Base-by-base conservation (phyloP, 2,888 invertebrate genomes). In the Cartodere bifasciata region DNA sequence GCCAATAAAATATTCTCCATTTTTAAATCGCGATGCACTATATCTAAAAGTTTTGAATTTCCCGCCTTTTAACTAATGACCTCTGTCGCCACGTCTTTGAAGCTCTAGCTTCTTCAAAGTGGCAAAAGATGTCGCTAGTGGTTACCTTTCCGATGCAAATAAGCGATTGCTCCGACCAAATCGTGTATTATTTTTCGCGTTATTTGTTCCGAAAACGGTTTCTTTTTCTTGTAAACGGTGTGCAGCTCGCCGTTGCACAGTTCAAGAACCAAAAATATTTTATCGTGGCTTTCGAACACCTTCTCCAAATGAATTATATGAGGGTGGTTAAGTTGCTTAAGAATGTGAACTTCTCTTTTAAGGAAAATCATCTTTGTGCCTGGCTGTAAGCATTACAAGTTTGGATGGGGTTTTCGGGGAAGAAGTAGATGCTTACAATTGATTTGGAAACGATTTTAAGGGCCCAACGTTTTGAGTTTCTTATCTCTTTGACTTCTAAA, bases 231-330 rank as follows among this genome's bases (percentile, higher is more conserved):
- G 29, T 60, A 58, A 11, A 57, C 45, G 35, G 59, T 54, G 2
- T 56, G 58, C 34, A 71, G 49, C 39, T 65, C 67, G 12, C 62
- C 63, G 12, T 53, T 50, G 48, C 70, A 70, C 23, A 62, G 47
- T 49, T 70, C 70, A 49, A 69, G 59, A 7, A 71, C 58, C 40
- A 71, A 50, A 48, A 64, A 71, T 47, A 69, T 65, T 44, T 62
- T 63, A 54, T 63, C 62, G 5, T 60, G 45, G 2, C 68, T 65
- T 49, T 70, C 70, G 39, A 62, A 63, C 4, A 70, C 62, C 49
- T 62, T 64, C 37, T 67, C 60, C 24, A 70, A 50, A 37, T 54
- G 52, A 35, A 70, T 67, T 31, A 70, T 68, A 45, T 70, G 65
- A 9, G 64, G 64, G 50, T 70, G 70, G 23, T 59, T 49, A n/a